These are phyloP conservation scores for Macrotis lagotis DNA, from an alignment of 2,113 vertebrate genomes.

Conservation along the genomic window DNA sequence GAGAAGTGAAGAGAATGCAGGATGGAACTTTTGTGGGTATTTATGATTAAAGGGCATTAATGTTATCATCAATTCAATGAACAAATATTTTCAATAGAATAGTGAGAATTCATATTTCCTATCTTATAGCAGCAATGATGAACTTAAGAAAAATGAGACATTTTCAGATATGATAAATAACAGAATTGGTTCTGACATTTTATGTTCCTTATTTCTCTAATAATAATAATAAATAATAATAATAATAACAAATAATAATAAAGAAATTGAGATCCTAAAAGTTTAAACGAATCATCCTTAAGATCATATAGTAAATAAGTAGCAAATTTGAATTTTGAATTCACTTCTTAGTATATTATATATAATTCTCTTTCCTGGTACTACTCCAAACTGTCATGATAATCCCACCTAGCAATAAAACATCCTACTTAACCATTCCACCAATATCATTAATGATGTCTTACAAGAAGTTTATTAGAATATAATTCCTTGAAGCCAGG, in stretches of 20 bases:
- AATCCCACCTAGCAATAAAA: too few species aligned
- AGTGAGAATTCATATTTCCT: neutral
- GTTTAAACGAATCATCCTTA: neutral
- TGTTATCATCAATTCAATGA: neutral
- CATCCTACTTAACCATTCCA: too few species aligned
- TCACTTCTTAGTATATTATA: too few species aligned
- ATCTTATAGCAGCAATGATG: neutral
- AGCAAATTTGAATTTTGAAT: neutral
- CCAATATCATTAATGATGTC: too few species aligned
- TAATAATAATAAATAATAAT: too few species aligned
- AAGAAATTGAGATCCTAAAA: neutral
- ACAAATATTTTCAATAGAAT: neutral
- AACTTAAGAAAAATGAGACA: neutral
- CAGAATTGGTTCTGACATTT: neutral
- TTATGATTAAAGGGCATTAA: neutral
- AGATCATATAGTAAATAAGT: neutral
- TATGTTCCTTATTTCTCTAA: neutral
- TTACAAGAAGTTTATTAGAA: too few species aligned
- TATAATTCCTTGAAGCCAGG: too few species aligned
- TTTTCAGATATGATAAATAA: neutral
- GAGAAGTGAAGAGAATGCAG: neutral
- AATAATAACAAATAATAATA: too few species aligned
- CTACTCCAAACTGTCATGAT: too few species aligned
- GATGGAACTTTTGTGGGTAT: neutral
- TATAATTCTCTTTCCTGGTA: too few species aligned